phyloP scores from a whole-genome alignment of 2,113 vertebrate genomes.

The Dryoscopus gambensis region DNA sequence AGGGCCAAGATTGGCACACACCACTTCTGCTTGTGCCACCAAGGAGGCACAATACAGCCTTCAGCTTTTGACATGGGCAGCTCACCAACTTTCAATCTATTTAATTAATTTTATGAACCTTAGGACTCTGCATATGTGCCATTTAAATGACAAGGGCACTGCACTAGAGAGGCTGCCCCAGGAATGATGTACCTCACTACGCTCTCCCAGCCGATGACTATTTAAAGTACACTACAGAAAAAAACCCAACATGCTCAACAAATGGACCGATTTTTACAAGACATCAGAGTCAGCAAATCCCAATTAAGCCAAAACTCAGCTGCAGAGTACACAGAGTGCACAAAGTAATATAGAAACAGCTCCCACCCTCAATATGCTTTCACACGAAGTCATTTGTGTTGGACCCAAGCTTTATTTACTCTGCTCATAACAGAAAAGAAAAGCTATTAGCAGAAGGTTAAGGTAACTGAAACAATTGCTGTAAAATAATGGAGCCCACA shows the following conservation, averaged over 20 bases:
- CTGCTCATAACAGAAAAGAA: neutral
- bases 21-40: neutral
- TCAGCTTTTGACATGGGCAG: neutral
- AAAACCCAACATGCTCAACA: neutral
- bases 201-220: neutral
- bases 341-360: neutral
- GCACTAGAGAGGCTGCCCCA: neutral
- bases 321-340: neutral
- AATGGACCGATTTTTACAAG: neutral
- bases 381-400: neutral
- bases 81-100: neutral
- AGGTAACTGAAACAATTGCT: neutral
- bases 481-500: neutral
- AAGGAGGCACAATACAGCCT: neutral
- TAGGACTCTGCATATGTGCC: neutral
- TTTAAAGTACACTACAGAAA: neutral
- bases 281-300: neutral
- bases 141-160: neutral
- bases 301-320: neutral
- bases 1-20: neutral
- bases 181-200: neutral
- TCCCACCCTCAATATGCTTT: neutral
- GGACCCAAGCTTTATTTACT: neutral
- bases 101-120: neutral
- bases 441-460: conserved; percentile 5